Evolutionary conservation across 2,113 vertebrate genomes (phyloP).

Genomic region (Nesogale talazaci): DNA sequence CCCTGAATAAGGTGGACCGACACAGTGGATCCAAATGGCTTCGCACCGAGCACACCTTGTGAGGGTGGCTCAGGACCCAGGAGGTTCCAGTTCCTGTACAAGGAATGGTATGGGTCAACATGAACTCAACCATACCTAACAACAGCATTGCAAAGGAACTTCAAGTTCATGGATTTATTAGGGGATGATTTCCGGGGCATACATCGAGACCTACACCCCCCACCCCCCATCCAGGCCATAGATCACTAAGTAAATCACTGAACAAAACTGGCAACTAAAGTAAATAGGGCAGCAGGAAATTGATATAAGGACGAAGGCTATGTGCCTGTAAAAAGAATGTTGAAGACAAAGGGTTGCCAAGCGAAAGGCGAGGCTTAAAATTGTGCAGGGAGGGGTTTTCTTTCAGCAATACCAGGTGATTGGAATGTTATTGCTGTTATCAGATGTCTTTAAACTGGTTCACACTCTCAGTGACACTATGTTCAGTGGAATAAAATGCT

Average conservation of each 20-base stretch:
- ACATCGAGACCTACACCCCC: background rate
- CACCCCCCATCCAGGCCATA: no score
- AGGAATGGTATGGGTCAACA: no score
- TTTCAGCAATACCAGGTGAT: background rate
- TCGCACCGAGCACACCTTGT: no score
- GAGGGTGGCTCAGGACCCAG: no score
- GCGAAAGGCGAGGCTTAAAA: background rate
- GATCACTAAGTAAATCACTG: constrained; percentile 8
- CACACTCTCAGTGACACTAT: background rate
- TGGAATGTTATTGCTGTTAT: background rate
- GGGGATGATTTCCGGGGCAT: constrained; percentile 33
- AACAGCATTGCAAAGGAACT: no score
- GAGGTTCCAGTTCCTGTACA: no score
- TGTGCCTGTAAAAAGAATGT: background rate
- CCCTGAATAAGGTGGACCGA: no score
- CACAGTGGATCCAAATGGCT: no score
- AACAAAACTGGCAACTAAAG: constrained; percentile 35
- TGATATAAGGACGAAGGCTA: background rate
- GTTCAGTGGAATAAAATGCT: background rate
- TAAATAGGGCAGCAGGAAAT: constrained; percentile 1
- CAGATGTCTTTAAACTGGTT: background rate
- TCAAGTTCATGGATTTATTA: background rate
- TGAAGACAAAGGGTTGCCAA: background rate
- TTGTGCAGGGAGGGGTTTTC: background rate
- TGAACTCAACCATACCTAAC: no score